Percentiles rank a stretch among this genome's conserved stretches.
Evolutionary conservation across 2,888 invertebrate genomes (phyloP).

Genomic region (Litoditis marina): DNA sequence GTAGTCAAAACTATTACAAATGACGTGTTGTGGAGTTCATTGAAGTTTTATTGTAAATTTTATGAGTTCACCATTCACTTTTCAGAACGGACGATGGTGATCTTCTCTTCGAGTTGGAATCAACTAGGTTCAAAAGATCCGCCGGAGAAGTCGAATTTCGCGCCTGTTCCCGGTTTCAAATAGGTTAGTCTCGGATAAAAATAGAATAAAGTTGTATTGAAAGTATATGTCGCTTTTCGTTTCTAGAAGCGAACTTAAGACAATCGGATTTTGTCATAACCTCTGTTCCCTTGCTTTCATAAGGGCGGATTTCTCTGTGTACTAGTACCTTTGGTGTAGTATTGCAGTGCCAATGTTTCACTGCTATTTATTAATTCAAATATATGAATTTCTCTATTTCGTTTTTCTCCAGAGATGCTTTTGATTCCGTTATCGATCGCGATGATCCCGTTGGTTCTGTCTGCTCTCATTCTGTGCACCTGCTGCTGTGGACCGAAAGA

Average conservation of each 20-base stretch:
- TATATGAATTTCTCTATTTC: too few species aligned
- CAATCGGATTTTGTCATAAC: too few species aligned
- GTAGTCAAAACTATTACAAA: background rate
- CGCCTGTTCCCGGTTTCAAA: conserved; percentile 38
- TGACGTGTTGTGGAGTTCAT: too few species aligned
- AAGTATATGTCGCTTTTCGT: too few species aligned
- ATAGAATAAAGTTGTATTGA: too few species aligned
- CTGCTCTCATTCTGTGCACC: conserved; percentile 53
- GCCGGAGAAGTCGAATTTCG: conserved; percentile 30
- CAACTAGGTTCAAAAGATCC: conserved; percentile 15
- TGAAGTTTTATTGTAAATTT: too few species aligned
- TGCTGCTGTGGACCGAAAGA: conserved; percentile 59
- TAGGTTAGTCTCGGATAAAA: conserved; percentile 10
- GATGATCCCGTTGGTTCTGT: conserved; percentile 54
- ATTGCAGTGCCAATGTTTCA: too few species aligned
- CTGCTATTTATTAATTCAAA: too few species aligned
- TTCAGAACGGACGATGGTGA: conserved; percentile 25
- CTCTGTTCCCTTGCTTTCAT: too few species aligned
- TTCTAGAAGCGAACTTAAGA: too few species aligned
- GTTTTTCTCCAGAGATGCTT: conserved; percentile 26
- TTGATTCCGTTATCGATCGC: conserved; percentile 54
- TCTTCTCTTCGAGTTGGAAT: conserved; percentile 28
- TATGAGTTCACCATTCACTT: background rate
- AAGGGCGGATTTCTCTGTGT: background rate
- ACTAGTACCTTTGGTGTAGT: too few species aligned